phyloP scores from a whole-genome alignment of 2,113 vertebrate species.

The Synodontis membranacea region DNA sequence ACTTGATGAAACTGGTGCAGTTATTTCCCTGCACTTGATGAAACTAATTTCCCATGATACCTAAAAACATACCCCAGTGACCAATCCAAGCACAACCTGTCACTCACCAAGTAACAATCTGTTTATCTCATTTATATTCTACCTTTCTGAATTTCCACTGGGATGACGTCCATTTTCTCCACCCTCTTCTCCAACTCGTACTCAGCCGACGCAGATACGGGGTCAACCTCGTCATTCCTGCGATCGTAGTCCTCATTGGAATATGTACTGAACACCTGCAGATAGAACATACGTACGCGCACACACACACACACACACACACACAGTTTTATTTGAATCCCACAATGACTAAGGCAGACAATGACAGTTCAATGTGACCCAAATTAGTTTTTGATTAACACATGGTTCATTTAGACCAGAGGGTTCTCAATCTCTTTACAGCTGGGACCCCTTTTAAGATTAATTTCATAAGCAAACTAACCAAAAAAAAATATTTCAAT shows the following conservation, averaged over 20 bases:
- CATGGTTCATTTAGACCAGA: not conserved
- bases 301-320: not conserved
- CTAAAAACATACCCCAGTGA: not conserved
- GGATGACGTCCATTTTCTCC: conserved; percentile 87
- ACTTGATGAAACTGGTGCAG: not conserved
- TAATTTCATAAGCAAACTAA: not conserved
- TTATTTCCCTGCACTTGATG: not conserved
- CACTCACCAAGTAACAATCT: not conserved
- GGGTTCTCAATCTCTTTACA: not conserved
- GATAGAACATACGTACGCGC: not conserved
- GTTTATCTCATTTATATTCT: not conserved
- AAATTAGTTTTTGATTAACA: not conserved
- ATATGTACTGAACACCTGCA: conserved; percentile 78
- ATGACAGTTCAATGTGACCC: not conserved
- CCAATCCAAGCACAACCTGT: not conserved
- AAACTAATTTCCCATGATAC: conserved; percentile 5
- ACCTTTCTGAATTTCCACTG: conserved; percentile 90
- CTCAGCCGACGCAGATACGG: conserved; percentile 87
- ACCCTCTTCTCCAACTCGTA: conserved; percentile 91
- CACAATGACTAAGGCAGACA: not conserved
- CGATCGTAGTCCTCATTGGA: conserved; percentile 86
- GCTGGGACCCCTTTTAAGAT: not conserved
- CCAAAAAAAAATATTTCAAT: not conserved
- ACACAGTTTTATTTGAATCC: not conserved
- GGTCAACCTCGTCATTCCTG: conserved; percentile 86